phyloP scores from a whole-genome alignment of 1,140 invertebrate genomes.

The Musca domestica region DNA sequence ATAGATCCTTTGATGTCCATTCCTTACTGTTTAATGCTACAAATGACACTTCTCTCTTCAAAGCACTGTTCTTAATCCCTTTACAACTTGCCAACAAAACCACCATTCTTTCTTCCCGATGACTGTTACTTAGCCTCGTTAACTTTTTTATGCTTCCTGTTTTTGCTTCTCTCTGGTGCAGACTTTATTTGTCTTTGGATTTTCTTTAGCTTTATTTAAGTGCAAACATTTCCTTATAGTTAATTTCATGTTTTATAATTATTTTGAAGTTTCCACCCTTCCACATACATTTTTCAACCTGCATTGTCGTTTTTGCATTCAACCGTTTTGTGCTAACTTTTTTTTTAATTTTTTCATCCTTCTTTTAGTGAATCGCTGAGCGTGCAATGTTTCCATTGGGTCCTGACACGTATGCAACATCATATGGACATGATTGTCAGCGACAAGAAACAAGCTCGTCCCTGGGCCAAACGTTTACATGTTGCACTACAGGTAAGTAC shows the following conservation, averaged over 20 bases:
- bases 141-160: no score
- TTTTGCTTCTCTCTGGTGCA: no score
- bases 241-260: neutral
- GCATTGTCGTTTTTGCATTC: neutral
- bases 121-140: no score
- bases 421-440: conserved; percentile 83
- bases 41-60: no score
- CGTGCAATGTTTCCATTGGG: conserved; percentile 86
- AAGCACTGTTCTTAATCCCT: no score
- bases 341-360: conserved; percentile 31
- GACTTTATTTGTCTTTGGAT: neutral
- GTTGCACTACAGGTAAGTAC: conserved; percentile 65
- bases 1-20: no score
- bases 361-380: conserved; percentile 80
- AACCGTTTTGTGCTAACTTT: neutral
- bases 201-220: neutral
- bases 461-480: conserved; percentile 84
- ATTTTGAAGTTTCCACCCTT: neutral
- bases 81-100: no score
- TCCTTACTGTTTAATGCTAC: no score
- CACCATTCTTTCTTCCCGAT: no score
- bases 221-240: neutral
- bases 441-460: conserved; percentile 80
- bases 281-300: neutral
- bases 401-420: conserved; percentile 87